Evolutionary conservation across 2,113 vertebrate species (phyloP), one percentile per base, ranked within the genome.

Genomic region (Hippolais icterina): DNA sequence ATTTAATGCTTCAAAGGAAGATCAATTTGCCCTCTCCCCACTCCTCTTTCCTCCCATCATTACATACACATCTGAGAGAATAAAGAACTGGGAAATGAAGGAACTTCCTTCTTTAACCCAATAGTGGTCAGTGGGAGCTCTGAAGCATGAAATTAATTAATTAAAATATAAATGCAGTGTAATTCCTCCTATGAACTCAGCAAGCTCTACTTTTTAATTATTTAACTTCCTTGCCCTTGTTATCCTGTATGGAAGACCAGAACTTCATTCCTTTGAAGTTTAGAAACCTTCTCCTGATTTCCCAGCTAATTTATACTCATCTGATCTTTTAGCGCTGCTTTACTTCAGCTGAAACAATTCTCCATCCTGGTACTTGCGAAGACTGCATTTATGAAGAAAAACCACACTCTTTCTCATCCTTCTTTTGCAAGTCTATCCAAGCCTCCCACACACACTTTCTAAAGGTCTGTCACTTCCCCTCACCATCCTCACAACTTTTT

Each of bases 131-230:
- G 94, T 93, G 60, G 72, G 81, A 95, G 80, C 94, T 96, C 91
- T 96, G 96, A 91, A 93, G 95, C 96, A 97, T 97, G 91, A 96
- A 97, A 96, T 93, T 95, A 97, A 97, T 97, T 96, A 97, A 96
- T 96, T 96, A 96, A 96, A 97, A 94, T 92, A 96, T 71, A 97
- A 95, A 95, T 71, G 76, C 77, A 93, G n/a, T 89, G 60, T 68
- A 94, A 90, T 94, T 95, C 91, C 86, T 93, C 64, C 80, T 89
- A 96, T 93, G 96, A 95, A 93, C 86, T 84, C 93, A 68, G 64
- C 44, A 94, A 92, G 83, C 72, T 94, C 89, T 78, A 68, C 72
- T 95, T 89, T 94, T 96, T 93, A 96, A 96, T 94, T 96, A 97
- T 96, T 94, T 81, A 96, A 96, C 76, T 91, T 93, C 27, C 72